Evolutionary conservation across 1,140 invertebrate species (phyloP).

Genomic region (Watersipora subatra): DNA sequence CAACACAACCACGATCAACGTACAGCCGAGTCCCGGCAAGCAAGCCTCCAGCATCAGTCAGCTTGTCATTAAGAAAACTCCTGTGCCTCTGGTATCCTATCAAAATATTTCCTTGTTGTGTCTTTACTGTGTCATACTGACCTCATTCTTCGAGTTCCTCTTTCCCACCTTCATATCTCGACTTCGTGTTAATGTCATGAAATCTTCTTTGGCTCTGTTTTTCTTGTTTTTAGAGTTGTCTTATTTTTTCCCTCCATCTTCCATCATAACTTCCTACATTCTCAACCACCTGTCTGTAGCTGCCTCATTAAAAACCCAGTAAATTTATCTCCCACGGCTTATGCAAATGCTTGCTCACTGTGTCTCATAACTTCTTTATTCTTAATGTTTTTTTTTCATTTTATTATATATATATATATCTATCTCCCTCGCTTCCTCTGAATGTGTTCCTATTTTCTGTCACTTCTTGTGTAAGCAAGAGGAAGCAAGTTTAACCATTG

Average conservation of each 20-base stretch:
- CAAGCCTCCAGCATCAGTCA: neutral
- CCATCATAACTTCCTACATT: constrained; percentile 1
- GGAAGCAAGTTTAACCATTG: too few species aligned
- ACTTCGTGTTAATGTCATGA: too few species aligned
- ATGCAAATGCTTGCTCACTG: constrained; percentile 6
- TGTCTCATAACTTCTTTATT: constrained; percentile 3
- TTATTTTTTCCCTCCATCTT: constrained; percentile 4
- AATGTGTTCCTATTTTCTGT: constrained; percentile 1
- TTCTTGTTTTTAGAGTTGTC: too few species aligned
- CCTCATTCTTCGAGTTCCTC: too few species aligned
- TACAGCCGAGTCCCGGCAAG: neutral
- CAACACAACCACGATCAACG: neutral
- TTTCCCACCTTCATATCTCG: too few species aligned
- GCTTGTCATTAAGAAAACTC: neutral
- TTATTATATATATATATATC: neutral
- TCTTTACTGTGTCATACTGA: too few species aligned
- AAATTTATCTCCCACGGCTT: constrained; percentile 5
- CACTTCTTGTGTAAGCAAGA: too few species aligned
- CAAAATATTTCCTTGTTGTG: too few species aligned
- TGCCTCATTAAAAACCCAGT: neutral
- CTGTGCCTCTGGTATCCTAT: too few species aligned
- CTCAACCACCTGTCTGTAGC: neutral
- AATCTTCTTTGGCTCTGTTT: constrained; percentile 2
- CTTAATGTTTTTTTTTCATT: neutral
- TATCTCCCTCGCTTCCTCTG: constrained; percentile 7